Base-by-base conservation (phyloP, 2,113 vertebrate genomes). In the Anthoscopus minutus region DNA sequence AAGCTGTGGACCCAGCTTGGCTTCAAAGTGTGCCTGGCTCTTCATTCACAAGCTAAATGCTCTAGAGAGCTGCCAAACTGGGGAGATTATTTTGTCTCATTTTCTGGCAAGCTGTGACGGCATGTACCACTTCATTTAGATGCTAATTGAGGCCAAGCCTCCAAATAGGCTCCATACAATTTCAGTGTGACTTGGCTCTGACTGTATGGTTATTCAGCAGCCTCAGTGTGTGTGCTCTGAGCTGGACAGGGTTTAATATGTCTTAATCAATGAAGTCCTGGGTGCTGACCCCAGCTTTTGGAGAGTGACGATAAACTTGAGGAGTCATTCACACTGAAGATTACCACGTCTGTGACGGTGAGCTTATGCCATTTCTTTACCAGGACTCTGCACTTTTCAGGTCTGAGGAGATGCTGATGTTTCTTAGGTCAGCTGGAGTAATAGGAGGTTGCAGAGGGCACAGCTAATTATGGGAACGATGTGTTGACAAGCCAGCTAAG, bases 61-160 rank as follows among this genome's bases (percentile, higher is more conserved):
- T 88, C 89, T 12, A 86, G 64, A 78, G 86, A 83, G 76, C 76
- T 96, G 96, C 93, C 93, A 96, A 58, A 88, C 40, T 33, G 71
- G 70, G 61, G 67, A 86, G 87, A 86, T 94, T 93, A 93, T 67
- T 94, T 72, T 57, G 88, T 81, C 88, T 92, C 24, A 0, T 71
- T 95, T 86, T 81, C 93, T 94, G 91, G 84, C 88, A 96, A 77
- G 80, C 89, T 81, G 31, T 1, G 6, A n/a, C 85, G 86, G 71
- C 40, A 3, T 82, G 81, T 80, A 93, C 73, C 82, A 10, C 93
- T 94, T 93, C 93, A 96, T 96, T 97, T 95, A 88, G 86, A 96
- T 95, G 93, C 51, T 95, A 95, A 96, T 96, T 40, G 76, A 93
- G 93, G 88, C 92, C 92, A 95, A 95, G 81, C 94, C 81, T 96